Evolutionary conservation across 2,797 vertebrate species (phyloP), one percentile per base, ranked within the genome.

Genomic region (Scomberomorus guttatus): DNA sequence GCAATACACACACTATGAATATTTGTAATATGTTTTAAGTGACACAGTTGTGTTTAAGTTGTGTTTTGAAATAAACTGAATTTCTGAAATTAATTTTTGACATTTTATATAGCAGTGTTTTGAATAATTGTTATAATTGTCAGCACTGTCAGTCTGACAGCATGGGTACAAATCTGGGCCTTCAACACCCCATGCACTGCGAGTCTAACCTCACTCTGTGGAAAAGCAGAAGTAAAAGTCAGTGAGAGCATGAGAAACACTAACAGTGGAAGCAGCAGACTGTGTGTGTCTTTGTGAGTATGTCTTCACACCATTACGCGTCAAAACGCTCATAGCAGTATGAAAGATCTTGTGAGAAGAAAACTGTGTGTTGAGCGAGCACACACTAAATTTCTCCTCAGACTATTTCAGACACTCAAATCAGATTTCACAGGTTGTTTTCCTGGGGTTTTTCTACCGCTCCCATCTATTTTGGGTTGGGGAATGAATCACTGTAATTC

Each of bases 401-500:
- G 73, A 83, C 74, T 85, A 82, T 84, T 88, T 76, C 67, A 65
- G 66, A 77, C 48, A 18, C 29, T 65, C 8, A 78, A 89, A 86
- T 83, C 73, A 27, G 63, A 87, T 85, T 89, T 90, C 83, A 88
- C 88, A 89, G 75, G 72, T 90, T 76, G 68, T 80, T 66, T 85
- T 92, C 69, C 66, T 66, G 57, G 64, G 83, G 59, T 64, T 77
- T 37, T 77, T 77, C 39, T 18, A 83, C 83, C 6, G 2, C 25
- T 77, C 27, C 34, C 0, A 18, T 74, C 77, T 89, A 87, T 90
- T 90, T 87, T 76, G 39, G 79, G 79, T 57, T 55, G 11, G 54
- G 57, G 34, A 18, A 61, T 82, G 79, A 86, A 77, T 88, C 68
- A 73, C 65, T 77, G 75, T 71, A 79, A 86, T 81, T 75, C 79